Base-by-base conservation (phyloP, 2,797 vertebrate genomes). In the Poeciliopsis turneri region DNA sequence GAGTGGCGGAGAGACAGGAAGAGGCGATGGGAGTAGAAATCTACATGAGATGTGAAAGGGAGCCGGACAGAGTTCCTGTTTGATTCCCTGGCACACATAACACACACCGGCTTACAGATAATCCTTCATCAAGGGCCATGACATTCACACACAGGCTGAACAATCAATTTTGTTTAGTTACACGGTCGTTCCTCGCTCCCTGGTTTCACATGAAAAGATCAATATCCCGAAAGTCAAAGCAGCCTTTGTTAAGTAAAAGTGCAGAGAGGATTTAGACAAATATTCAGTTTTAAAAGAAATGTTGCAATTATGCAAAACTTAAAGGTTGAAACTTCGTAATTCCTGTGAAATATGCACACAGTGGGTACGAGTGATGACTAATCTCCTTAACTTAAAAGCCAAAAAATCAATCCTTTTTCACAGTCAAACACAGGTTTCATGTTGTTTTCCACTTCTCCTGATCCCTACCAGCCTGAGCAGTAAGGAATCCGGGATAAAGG, bases 111-210 rank as follows among this genome's bases (percentile, higher is more conserved):
- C 72, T 74, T 57, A 23, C 2, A 73, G 59, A 16, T 79, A 47
- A 84, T 79, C 1, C 59, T 64, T 71, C 71, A 78, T 46, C 45
- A 41, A 69, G 49, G 39, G 74, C 71, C 0, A n/a, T 41, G 77
- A 75, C 74, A 66, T 77, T 68, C 39, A 46, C 51, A 55, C 41
- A 76, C 41, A 66, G 41, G 16, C 55, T 64, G 57, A 81, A 45
- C 41, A 51, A 84, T 78, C 79, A 69, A 55, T 0, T 76, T 39
- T 70, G 25, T 18, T 8, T 45, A 8, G 76, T 70, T 70, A 45
- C 41, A 70, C 68, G 13, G 46, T 30, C n/a, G 6, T 68, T 66
- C 66, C 16, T 69, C 59, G 36, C n/a, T 30, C 25, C 10, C 6
- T 51, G 46, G 4, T 41, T 70, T 28, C 51, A 70, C 25, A 51